Evolutionary conservation across 2,797 vertebrate species (phyloP).

Genomic region (Lates japonicus): DNA sequence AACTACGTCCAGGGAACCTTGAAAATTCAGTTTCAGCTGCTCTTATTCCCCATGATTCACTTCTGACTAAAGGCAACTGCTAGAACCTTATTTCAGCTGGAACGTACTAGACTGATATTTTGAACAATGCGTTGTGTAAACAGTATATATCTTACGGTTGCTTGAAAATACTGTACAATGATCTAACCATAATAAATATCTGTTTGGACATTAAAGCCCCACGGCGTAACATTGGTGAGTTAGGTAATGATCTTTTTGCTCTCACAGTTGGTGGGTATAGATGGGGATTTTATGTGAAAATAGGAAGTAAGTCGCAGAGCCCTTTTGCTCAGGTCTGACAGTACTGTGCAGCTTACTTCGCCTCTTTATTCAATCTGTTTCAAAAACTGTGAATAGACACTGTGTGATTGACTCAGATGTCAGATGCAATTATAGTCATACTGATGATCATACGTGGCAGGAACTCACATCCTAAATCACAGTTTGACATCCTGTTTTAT

Average conservation of each 20-base stretch:
- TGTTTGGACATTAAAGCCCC: constrained; percentile 26
- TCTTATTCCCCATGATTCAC: background rate
- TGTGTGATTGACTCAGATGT: background rate
- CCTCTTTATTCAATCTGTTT: background rate
- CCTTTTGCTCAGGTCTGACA: background rate
- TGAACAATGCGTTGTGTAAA: no score
- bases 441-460: background rate
- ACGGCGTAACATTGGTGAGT: constrained; percentile 25
- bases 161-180: no score
- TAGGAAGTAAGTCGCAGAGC: background rate
- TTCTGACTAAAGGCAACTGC: background rate
- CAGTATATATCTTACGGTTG: no score
- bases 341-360: background rate
- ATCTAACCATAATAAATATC: constrained; percentile 38
- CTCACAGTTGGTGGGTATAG: background rate
- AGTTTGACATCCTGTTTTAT: background rate
- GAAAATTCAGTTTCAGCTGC: background rate
- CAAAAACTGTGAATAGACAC: background rate
- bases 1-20: constrained; percentile 20
- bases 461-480: background rate
- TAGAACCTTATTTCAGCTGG: constrained; percentile 8
- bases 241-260: constrained; percentile 42
- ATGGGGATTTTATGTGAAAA: constrained; percentile 24
- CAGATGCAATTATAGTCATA: background rate
- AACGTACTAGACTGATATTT: no score